Conservation (phyloP, 2,888 invertebrate genomes). For the Dorcus parallelipipedus region DNA sequence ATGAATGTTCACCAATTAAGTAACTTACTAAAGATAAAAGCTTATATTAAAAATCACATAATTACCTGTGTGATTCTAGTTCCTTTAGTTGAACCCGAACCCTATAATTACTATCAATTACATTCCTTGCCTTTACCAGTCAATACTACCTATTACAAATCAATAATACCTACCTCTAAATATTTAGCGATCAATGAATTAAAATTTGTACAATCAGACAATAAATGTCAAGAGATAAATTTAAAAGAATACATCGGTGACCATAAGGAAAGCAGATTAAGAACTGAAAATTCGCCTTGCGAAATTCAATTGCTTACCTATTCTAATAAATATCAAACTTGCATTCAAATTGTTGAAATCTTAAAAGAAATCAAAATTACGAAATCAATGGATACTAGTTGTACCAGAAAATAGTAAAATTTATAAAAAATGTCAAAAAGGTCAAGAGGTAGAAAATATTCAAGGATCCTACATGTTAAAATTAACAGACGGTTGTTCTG, state of each 20-base stretch:
- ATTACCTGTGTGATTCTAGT: neutral
- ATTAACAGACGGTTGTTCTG: too few species aligned
- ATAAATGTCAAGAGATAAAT: neutral
- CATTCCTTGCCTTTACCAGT: neutral
- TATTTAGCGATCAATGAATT: slow-evolving; percentile 3
- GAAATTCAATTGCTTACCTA: slow-evolving; percentile 4
- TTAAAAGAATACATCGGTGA: slow-evolving; percentile 1
- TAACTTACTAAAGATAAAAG: neutral
- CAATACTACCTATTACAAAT: neutral
- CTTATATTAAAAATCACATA: neutral
- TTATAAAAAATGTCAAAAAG: too few species aligned
- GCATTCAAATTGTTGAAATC: neutral
- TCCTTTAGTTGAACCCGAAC: neutral
- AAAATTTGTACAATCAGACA: neutral
- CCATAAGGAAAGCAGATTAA: neutral
- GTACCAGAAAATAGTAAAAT: too few species aligned
- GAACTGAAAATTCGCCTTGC: neutral
- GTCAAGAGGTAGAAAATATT: too few species aligned
- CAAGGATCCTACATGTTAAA: too few species aligned
- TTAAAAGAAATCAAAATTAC: neutral
- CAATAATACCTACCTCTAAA: slow-evolving; percentile 3
- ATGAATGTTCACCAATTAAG: neutral
- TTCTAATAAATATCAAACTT: neutral
- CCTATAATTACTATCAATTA: neutral
- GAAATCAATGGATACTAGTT: neutral